Conservation (phyloP, 1,140 invertebrate genomes). For the Monomorium pharaonis region DNA sequence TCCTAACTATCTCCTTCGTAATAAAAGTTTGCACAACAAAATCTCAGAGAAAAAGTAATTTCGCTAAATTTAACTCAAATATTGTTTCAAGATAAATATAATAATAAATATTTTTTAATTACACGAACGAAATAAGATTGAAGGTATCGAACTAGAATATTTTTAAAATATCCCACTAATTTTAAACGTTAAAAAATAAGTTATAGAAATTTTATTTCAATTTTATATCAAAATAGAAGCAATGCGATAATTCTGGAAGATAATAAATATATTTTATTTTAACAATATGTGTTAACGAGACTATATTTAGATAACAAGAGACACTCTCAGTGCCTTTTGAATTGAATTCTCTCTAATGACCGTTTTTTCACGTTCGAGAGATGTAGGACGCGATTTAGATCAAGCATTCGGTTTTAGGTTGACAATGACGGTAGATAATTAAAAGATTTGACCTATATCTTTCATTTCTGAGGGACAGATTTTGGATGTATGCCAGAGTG, state of each 20-base stretch:
- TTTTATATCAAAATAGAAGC: neutral
- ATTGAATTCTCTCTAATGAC: neutral
- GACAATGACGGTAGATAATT: conserved; percentile 35
- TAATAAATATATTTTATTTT: neutral
- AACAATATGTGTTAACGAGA: neutral
- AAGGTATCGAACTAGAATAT: neutral
- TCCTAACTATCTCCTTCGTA: neutral
- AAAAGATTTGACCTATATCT: conserved; percentile 19
- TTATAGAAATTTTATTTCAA: neutral
- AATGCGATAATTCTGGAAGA: neutral
- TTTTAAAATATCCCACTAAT: neutral
- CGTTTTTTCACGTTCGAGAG: neutral
- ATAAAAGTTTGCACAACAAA: neutral
- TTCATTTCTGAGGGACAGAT: neutral
- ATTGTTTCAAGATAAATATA: neutral
- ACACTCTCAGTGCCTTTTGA: neutral
- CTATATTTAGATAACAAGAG: too few species aligned
- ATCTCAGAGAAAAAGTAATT: neutral
- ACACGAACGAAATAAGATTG: neutral
- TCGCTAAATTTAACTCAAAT: neutral
- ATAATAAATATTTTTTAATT: neutral
- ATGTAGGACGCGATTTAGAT: neutral
- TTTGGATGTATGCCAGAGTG: conserved; percentile 9
- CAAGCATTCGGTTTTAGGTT: neutral
- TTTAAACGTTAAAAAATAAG: neutral